These are phyloP conservation scores for Operophtera brumata DNA, from an alignment of 2,888 invertebrate species.

Conservation along the genomic window DNA sequence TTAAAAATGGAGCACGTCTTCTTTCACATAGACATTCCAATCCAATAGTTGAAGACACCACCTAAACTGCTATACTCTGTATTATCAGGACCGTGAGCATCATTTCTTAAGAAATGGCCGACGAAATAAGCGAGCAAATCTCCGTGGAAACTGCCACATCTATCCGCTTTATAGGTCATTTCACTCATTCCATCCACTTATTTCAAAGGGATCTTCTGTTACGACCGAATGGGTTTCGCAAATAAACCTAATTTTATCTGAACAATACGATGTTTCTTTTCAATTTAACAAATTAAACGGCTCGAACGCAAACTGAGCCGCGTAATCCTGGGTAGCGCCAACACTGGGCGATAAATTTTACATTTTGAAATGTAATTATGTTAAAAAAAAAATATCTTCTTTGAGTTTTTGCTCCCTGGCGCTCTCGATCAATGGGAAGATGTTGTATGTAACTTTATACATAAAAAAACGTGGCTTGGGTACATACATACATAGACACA, in stretches of 20 bases:
- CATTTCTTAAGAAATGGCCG: conserved; percentile 30
- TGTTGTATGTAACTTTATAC: too few relatives aligned
- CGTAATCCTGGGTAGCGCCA: conserved; percentile 38
- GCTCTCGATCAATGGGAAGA: too few relatives aligned
- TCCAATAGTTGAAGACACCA: background rate
- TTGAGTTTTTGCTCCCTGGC: too few relatives aligned
- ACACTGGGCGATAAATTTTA: conserved; percentile 25
- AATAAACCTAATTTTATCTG: conserved; percentile 73
- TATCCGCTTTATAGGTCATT: conserved; percentile 73
- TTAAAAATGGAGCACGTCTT: background rate
- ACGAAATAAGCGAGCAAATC: conserved; percentile 47
- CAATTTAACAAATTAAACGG: conserved; percentile 76
- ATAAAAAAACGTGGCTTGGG: too few relatives aligned
- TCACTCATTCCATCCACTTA: conserved; percentile 76
- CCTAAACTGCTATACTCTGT: background rate
- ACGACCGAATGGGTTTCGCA: conserved; percentile 72
- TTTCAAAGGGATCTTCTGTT: conserved; percentile 70
- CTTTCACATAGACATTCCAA: too few relatives aligned
- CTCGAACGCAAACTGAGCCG: conserved; percentile 41
- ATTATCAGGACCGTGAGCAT: conserved; percentile 24
- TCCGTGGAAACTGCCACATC: conserved; percentile 60
- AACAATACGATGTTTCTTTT: conserved; percentile 75
- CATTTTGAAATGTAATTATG: background rate
- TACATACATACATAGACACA: too few relatives aligned
- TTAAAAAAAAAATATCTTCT: too few relatives aligned